These are phyloP conservation scores for Notarius lentiginosus DNA, from an alignment of 2,113 vertebrate species.

Conservation along the genomic window DNA sequence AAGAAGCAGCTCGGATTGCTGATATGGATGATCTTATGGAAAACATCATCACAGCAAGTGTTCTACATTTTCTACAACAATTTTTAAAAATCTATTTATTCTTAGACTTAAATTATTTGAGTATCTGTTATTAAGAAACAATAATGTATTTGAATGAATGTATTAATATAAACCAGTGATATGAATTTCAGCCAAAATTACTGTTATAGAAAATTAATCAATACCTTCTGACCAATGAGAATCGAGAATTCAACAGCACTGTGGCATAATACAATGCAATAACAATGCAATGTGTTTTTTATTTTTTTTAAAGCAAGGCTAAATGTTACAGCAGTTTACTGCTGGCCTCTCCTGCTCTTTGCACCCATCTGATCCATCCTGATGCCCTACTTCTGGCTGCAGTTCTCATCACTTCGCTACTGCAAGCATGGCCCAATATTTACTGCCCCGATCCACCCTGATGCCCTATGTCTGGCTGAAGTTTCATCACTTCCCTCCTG, in stretches of 20 bases:
- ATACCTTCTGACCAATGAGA: background rate
- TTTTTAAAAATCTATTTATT: background rate
- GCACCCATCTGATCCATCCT: too few relatives aligned
- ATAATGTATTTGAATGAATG: background rate
- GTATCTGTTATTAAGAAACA: background rate
- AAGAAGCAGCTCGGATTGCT: too few relatives aligned
- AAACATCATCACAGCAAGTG: too few relatives aligned
- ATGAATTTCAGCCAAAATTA: background rate
- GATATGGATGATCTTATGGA: too few relatives aligned
- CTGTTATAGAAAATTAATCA: background rate
- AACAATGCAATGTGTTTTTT: background rate
- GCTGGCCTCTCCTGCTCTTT: too few relatives aligned
- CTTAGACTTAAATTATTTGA: background rate
- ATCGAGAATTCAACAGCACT: background rate
- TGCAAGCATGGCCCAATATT: too few relatives aligned
- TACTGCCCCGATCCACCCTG: too few relatives aligned
- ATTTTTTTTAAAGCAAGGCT: background rate
- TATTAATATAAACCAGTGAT: background rate
- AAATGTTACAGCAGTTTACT: background rate
- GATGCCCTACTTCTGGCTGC: too few relatives aligned
- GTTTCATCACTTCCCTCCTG: too few relatives aligned
- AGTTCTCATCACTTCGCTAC: too few relatives aligned
- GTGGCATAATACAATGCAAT: background rate
- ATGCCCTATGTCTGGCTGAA: too few relatives aligned
- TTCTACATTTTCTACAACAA: too few relatives aligned